Evolutionary conservation across 2,797 vertebrate genomes (phyloP), one percentile per base, ranked within the genome.

Genomic region (Pseudomugil gertrudae): DNA sequence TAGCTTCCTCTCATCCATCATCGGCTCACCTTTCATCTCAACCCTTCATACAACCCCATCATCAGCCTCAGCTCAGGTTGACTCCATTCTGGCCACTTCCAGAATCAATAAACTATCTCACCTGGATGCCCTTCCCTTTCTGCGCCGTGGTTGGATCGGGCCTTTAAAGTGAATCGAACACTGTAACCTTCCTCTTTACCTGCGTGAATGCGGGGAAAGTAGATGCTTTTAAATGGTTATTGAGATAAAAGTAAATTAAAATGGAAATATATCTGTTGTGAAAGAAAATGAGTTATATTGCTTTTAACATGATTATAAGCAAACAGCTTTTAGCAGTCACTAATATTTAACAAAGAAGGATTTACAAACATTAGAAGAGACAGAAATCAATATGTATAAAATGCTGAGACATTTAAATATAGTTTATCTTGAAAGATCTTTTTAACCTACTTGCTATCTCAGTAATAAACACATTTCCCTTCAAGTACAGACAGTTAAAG

Each of bases 1-100:
- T 55, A 73, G 75, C 82, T 84, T 86, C 81, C 85, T 76, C 83
- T 89, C 87, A 88, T 88, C 86, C 79, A 86, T 90, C 84, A 87
- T 78, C 53, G 23, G 63, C 74, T 86, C 85, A 87, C 88, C 88
- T 89, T 91, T 90, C 86, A 87, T 89, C 86, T 55, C 67, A 38
- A 45, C 65, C 82, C 75, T 74, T 75, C 66, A 47, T 77, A 72
- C 63, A 69, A 65, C 80, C 83, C 76, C 78, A 75, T 78, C 75
- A 61, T 74, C 63, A 59, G 66, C 61, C 71, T 58, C 64, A 10
- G 61, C 71, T 47, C 69, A 75, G 78, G 81, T 85, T 81, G 81
- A 84, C 86, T 76, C 82, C 63, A 81, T 86, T 80, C 33, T 59
- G 64, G 67, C 78, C 76, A 78, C 73, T 83, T 84, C 79, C 71